Evolutionary conservation across 2,797 vertebrate species (phyloP).

Genomic region (Natrix natrix): DNA sequence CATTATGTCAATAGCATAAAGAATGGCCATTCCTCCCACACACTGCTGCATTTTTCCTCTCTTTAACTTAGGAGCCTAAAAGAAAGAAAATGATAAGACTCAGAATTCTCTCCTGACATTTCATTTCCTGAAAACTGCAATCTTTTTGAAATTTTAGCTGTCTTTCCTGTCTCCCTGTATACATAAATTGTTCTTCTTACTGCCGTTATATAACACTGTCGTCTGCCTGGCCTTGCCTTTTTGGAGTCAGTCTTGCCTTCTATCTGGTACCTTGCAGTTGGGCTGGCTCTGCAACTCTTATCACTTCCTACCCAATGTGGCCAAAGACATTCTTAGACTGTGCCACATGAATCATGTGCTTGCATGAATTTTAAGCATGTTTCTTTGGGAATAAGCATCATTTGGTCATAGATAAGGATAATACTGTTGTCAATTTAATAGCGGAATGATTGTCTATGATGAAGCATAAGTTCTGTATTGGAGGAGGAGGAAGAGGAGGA

Average conservation of each 20-base stretch:
- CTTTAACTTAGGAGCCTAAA: constrained; percentile 14
- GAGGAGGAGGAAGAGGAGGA: background rate
- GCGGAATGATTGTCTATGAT: background rate
- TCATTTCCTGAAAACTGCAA: background rate
- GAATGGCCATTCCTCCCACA: background rate
- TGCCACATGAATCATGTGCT: background rate
- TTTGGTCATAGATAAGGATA: background rate
- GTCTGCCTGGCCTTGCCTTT: background rate
- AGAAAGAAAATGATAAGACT: constrained; percentile 10
- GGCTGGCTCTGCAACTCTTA: background rate
- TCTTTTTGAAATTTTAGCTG: background rate
- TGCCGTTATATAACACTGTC: background rate
- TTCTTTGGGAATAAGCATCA: background rate
- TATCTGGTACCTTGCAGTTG: background rate
- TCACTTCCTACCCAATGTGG: background rate
- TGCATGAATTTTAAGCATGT: background rate
- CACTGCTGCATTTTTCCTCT: constrained; percentile 20
- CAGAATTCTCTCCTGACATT: background rate
- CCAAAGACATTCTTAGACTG: background rate
- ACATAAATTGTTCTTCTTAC: background rate
- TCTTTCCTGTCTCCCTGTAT: background rate
- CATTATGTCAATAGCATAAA: constrained; percentile 10
- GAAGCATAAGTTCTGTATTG: background rate
- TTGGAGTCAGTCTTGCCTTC: background rate
- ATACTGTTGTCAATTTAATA: background rate